Percentiles rank a stretch among this genome's conserved stretches.
Conservation (phyloP, 2,797 vertebrate species). For the Todus mexicanus region DNA sequence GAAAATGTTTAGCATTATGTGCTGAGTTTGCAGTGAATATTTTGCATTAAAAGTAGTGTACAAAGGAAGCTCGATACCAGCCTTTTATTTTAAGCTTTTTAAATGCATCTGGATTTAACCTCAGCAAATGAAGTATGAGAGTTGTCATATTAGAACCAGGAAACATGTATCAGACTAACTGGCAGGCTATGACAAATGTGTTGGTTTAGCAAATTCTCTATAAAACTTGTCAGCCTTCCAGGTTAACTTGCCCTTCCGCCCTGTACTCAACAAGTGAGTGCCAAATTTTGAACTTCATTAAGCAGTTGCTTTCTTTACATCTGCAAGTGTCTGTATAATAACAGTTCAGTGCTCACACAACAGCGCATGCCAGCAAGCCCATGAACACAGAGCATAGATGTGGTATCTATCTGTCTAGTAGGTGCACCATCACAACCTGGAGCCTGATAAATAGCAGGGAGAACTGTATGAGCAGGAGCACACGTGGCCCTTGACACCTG, state of each 20-base stretch:
- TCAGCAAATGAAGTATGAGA: not conserved
- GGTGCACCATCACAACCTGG: not conserved
- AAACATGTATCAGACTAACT: not conserved
- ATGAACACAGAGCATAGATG: fast-evolving
- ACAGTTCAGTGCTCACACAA: not conserved
- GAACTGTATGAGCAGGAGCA: not conserved
- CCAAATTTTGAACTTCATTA: not conserved
- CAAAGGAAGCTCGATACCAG: not conserved
- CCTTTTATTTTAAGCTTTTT: not conserved
- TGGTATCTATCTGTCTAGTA: not conserved
- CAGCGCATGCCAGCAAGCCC: not conserved
- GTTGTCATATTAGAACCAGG: not conserved
- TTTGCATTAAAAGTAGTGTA: not conserved
- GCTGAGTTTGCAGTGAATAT: not conserved
- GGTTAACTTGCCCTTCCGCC: not conserved
- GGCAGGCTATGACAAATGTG: not conserved
- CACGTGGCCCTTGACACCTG: not conserved
- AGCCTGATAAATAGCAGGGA: not conserved
- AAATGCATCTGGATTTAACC: not conserved
- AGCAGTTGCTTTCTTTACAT: not conserved
- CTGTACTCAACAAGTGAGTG: not conserved
- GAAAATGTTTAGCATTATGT: not conserved
- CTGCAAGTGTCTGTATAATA: not conserved
- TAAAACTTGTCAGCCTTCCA: not conserved
- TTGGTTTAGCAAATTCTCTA: not conserved